Evolutionary conservation across 2,888 invertebrate genomes (phyloP).

Genomic region (Plebejus melissa): DNA sequence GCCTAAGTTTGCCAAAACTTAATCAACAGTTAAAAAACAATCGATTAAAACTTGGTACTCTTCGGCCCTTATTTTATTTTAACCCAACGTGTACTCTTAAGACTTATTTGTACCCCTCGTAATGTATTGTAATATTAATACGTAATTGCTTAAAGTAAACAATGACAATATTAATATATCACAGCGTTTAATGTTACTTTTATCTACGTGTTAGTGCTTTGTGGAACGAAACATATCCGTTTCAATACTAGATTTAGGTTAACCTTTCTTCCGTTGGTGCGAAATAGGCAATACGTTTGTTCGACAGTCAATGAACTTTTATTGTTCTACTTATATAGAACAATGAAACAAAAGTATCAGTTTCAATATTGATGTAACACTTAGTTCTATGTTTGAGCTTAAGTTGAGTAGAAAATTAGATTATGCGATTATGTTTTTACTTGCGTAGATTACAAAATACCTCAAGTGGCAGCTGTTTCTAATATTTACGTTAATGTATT

Average conservation of each 20-base stretch:
- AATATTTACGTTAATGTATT: neutral
- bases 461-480: too few relatives aligned
- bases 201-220: constrained; percentile 68
- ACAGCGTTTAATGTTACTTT: constrained; percentile 67
- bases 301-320: constrained; percentile 30
- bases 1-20: neutral
- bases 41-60: constrained; percentile 4
- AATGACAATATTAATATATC: constrained; percentile 77
- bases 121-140: constrained; percentile 56
- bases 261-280: constrained; percentile 52
- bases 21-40: neutral
- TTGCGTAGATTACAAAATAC: neutral
- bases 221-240: constrained; percentile 56
- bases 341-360: constrained; percentile 1
- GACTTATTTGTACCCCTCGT: constrained; percentile 32
- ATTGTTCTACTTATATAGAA: constrained; percentile 16
- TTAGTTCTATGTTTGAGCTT: neutral
- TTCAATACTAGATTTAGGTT: constrained; percentile 52
- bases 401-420: constrained; percentile 1
- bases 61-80: constrained; percentile 14
- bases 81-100: constrained; percentile 27
- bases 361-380: neutral
- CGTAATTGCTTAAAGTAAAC: constrained; percentile 64
- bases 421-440: constrained; percentile 1
- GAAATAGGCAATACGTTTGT: constrained; percentile 38